Evolutionary conservation across 2,113 vertebrate species (phyloP).

Genomic region (Strigops habroptila): DNA sequence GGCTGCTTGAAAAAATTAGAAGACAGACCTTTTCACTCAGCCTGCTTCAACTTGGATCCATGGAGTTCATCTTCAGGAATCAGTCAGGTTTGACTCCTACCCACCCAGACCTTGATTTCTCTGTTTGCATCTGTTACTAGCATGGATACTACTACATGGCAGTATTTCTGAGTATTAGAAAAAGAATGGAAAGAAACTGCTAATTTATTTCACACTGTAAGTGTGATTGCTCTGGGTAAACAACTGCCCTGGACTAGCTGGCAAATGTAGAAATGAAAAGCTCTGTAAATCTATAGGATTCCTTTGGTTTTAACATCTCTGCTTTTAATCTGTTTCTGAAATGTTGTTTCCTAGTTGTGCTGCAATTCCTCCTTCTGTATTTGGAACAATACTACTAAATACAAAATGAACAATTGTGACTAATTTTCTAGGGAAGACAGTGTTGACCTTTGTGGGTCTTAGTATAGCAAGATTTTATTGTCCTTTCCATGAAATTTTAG

Average conservation of each 20-base stretch:
- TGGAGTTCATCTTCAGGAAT: neutral
- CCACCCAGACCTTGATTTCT: neutral
- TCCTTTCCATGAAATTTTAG: conserved; percentile 43
- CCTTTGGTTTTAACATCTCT: neutral
- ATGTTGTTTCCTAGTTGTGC: neutral
- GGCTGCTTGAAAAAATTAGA: neutral
- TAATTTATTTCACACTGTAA: neutral
- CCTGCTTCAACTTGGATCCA: neutral
- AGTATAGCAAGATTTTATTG: conserved; percentile 1
- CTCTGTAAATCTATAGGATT: neutral
- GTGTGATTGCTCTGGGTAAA: neutral
- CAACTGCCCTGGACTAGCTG: neutral
- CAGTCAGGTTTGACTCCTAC: neutral
- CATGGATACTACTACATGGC: neutral
- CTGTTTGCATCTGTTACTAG: neutral
- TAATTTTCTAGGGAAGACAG: neutral
- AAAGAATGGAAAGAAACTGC: neutral
- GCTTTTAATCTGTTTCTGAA: neutral
- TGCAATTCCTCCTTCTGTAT: neutral
- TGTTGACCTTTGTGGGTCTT: neutral
- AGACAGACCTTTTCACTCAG: neutral
- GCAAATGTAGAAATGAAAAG: neutral
- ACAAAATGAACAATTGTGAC: neutral
- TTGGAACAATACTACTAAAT: neutral
- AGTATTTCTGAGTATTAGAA: neutral